A percentile compares a stretch with the other conserved stretches of the same genome.
phyloP scores from a whole-genome alignment of 2,113 vertebrate species.

The Lethenteron camtschaticum region DNA sequence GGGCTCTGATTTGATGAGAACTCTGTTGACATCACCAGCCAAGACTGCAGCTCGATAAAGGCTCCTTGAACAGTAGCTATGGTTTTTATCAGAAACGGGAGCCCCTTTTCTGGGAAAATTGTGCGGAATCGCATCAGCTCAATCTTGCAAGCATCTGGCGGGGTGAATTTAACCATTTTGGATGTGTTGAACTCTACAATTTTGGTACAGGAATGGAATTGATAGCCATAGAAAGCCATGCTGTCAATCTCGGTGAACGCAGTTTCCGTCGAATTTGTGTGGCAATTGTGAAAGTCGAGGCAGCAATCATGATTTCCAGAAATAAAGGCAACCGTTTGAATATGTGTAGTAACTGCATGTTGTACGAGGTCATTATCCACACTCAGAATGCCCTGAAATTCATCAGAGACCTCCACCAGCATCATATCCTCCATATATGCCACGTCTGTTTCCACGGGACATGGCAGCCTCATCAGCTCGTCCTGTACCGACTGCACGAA shows the following conservation, averaged over 20 bases:
- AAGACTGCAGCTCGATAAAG: constrained; percentile 66
- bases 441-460: constrained; percentile 27
- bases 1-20: constrained; percentile 15
- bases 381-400: constrained; percentile 54
- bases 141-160: constrained; percentile 48
- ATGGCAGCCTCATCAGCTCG: constrained; percentile 43
- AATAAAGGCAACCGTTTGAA: constrained; percentile 65
- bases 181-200: constrained; percentile 36
- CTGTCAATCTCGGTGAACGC: constrained; percentile 36
- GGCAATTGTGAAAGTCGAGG: constrained; percentile 66
- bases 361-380: constrained; percentile 36
- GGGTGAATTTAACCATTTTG: constrained; percentile 48
- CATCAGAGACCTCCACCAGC: constrained; percentile 53
- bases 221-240: constrained; percentile 44
- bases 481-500: constrained; percentile 52
- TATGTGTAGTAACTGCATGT: constrained; percentile 35
- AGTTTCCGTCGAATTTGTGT: constrained; percentile 30
- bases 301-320: constrained; percentile 50
- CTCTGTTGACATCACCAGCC: constrained; percentile 42
- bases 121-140: constrained; percentile 76
- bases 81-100: constrained; percentile 63
- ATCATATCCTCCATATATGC: constrained; percentile 74
- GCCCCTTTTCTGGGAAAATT: constrained; percentile 21
- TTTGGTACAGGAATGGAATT: constrained; percentile 59
- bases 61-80: constrained; percentile 65